Conservation (phyloP, 2,888 invertebrate species). For the Nineta flava region DNA sequence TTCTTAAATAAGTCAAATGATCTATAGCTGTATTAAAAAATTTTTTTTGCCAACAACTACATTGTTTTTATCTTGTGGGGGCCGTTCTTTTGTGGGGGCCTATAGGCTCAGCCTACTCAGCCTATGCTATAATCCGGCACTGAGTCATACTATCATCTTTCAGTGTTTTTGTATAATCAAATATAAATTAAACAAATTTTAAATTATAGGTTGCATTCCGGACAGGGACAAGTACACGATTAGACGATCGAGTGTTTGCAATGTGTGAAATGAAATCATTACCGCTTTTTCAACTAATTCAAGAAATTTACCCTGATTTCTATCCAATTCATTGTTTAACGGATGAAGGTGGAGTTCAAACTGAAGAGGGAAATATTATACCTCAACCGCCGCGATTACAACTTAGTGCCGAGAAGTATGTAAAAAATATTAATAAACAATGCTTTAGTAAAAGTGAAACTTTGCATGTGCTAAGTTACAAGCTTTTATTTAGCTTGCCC, state of each 20-base stretch:
- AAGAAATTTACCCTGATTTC: conserved; percentile 79
- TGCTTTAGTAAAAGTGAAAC: not conserved
- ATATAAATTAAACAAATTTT: too few relatives aligned
- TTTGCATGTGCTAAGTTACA: too few relatives aligned
- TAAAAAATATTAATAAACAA: conserved; percentile 6
- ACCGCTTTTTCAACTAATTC: conserved; percentile 66
- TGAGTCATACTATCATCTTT: too few relatives aligned
- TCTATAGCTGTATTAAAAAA: too few relatives aligned
- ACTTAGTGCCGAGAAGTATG: conserved; percentile 60
- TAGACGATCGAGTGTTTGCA: conserved; percentile 85
- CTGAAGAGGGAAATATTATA: conserved; percentile 27
- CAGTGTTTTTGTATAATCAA: too few relatives aligned
- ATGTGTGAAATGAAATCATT: conserved; percentile 87
- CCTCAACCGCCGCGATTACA: conserved; percentile 66
- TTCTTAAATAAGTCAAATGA: too few relatives aligned
- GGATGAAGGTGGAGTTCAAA: conserved; percentile 26
- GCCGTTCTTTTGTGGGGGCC: too few relatives aligned
- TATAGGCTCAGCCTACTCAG: too few relatives aligned
- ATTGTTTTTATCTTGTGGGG: too few relatives aligned
- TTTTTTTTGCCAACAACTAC: too few relatives aligned
- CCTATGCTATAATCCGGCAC: too few relatives aligned
- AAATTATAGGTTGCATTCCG: conserved; percentile 71
- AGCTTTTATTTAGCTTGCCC: too few relatives aligned
- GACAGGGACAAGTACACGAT: conserved; percentile 68
- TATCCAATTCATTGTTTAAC: conserved; percentile 71